Conservation (phyloP, 2,797 vertebrate genomes). For the Botia kubotai region DNA sequence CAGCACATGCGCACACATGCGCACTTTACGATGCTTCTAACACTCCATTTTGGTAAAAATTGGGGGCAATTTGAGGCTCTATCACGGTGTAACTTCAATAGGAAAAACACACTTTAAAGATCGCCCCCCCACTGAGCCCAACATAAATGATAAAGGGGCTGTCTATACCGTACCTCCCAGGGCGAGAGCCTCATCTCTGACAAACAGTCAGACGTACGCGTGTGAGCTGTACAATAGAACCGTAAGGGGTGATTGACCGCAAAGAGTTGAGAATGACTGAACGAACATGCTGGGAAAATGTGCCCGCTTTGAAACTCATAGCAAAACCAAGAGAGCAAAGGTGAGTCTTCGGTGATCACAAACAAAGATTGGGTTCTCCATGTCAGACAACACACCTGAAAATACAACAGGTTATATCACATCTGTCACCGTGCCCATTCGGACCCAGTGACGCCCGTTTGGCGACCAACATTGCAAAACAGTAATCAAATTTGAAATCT, state of each 20-base stretch:
- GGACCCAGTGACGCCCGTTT: background rate
- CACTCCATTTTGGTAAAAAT: constrained; percentile 12
- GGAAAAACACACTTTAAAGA: constrained; percentile 40
- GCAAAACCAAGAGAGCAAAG: constrained; percentile 30
- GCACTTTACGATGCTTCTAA: background rate
- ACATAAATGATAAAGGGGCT: constrained; percentile 37
- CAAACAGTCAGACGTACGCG: constrained; percentile 34
- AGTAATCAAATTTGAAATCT: constrained; percentile 32
- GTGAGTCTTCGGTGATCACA: constrained; percentile 37
- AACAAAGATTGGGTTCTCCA: constrained; percentile 34
- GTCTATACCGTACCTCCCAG: constrained; percentile 1
- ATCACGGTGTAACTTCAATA: constrained; percentile 27
- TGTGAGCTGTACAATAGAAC: constrained; percentile 39
- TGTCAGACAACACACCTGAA: constrained; percentile 34
- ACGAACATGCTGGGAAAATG: constrained; percentile 47
- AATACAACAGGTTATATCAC: constrained; percentile 26
- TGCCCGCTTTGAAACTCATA: constrained; percentile 36
- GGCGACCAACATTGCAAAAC: constrained; percentile 23
- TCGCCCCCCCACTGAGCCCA: constrained; percentile 5
- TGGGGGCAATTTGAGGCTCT: constrained; percentile 20
- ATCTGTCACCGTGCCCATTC: constrained; percentile 1
- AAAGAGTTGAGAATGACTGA: constrained; percentile 40
- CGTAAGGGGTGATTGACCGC: constrained; percentile 39
- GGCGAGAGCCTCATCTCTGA: constrained; percentile 31
- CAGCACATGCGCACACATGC: constrained; percentile 11